Evolutionary conservation across 2,797 vertebrate species (phyloP).

Genomic region (Australoheros facetus): DNA sequence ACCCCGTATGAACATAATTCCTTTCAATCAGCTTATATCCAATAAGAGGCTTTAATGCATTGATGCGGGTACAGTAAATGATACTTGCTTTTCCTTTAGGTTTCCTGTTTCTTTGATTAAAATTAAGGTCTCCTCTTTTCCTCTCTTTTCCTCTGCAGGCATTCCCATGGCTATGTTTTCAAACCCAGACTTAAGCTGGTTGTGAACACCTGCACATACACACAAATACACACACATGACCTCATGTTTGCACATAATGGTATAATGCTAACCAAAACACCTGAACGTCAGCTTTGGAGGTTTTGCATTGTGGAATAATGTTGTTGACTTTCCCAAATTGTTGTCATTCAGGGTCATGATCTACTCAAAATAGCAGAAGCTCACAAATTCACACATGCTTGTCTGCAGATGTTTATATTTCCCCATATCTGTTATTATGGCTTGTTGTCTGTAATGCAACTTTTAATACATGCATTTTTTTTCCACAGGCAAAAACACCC

Average conservation of each 20-base stretch:
- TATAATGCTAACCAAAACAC: neutral
- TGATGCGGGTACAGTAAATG: constrained; percentile 14
- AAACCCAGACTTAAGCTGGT: constrained; percentile 29
- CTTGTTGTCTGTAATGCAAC: neutral
- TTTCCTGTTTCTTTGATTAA: constrained; percentile 14
- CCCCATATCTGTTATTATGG: neutral
- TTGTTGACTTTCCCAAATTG: neutral
- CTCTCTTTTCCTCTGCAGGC: constrained; percentile 45
- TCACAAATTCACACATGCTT: neutral
- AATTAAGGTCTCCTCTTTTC: neutral
- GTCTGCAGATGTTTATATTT: neutral
- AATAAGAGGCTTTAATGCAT: constrained; percentile 73
- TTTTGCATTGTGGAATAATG: neutral
- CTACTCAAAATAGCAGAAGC: neutral
- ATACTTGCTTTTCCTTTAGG: neutral
- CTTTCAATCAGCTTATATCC: constrained; percentile 64
- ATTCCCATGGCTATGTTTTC: constrained; percentile 42
- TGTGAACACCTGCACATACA: neutral
- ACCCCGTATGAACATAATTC: constrained; percentile 52
- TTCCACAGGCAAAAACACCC: constrained; percentile 86
- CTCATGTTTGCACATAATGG: neutral
- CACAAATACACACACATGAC: constrained; percentile 5
- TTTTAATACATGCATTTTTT: constrained; percentile 5
- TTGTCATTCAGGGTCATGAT: neutral
- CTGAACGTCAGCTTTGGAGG: neutral